Percentiles rank a stretch among this genome's conserved stretches.
phyloP scores from a whole-genome alignment of 2,113 vertebrate species.

The Morone saxatilis region DNA sequence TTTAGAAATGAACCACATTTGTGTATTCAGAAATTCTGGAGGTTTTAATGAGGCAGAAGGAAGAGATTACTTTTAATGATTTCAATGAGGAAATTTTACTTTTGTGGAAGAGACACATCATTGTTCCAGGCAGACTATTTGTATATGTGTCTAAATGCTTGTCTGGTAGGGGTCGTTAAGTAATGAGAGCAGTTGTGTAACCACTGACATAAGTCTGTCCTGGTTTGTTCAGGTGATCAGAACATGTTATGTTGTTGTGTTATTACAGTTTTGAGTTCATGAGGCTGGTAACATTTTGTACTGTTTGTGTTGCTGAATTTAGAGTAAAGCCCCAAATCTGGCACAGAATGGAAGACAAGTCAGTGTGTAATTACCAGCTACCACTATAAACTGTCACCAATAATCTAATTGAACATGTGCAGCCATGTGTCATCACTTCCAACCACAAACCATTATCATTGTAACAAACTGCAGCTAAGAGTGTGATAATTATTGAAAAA shows the following conservation, averaged over 20 bases:
- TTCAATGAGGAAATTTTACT: too few species aligned
- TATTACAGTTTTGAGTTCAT: neutral
- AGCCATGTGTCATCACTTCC: neutral
- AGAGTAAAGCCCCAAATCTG: conserved; percentile 1
- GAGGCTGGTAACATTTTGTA: neutral
- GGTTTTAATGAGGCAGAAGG: too few species aligned
- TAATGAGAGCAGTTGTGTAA: conserved; percentile 1
- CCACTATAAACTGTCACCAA: neutral
- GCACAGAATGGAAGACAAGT: neutral
- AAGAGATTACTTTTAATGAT: too few species aligned
- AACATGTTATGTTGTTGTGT: neutral
- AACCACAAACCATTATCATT: neutral
- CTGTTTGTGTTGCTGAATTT: neutral
- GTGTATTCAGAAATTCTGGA: too few species aligned
- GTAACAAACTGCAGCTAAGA: neutral
- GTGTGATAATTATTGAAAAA: too few species aligned
- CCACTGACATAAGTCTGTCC: conserved; percentile 12
- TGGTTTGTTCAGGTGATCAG: conserved; percentile 1
- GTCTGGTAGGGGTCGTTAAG: too few species aligned
- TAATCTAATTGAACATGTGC: neutral
- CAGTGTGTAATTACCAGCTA: neutral
- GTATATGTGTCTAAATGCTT: too few species aligned
- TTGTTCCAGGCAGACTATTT: too few species aligned
- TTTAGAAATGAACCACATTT: too few species aligned
- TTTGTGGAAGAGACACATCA: too few species aligned